Evolutionary conservation across 2,113 vertebrate species (phyloP), one percentile per base, ranked within the genome.

Genomic region (Indicator maculatus): DNA sequence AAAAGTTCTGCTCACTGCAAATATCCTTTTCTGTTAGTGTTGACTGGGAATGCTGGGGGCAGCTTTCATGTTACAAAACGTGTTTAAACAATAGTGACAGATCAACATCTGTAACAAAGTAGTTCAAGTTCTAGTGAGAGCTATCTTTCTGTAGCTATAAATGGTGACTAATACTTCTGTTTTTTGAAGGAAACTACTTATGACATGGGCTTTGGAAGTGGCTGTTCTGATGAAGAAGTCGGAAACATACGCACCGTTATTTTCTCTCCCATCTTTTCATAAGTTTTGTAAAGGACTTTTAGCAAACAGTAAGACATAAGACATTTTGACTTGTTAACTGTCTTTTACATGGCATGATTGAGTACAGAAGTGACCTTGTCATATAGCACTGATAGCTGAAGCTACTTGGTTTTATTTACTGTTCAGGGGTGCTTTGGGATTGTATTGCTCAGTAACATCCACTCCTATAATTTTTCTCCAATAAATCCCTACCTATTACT

Each of bases 141-240:
- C 3, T 38, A 12, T 16, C 5, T 89, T 66, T 85, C 38, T 79
- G 24, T 85, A 66, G 55, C 59, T 60, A 16, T 78, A 36, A 52
- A 14, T 45, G 66, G 13, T 78, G 53, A 89, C 65, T 70, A 26
- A 65, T 66, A 33, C 5, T 88, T 63, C 36, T 79, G 64, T 52
- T 90, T 97, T 97, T 93, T 94, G 52, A 88, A 99, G 99, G 98
- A 99, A 98, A 96, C 98, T 99, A 3, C 97, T 99, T 93, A 98
- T 99, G 96, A 99, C 98, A 4, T 99, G 99, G 99, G 99, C 99
- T 96, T 98, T 99, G 97, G 99, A 99, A 97, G 98, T 99, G 74
- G 98, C 98, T 92, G 91, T 98, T 88, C 96, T 99, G 92, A 99
- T 99, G 99, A 99, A 99, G 97, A 99, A 99, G 91, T 99, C 98